A percentile compares a stretch with the other conserved stretches of the same genome.
These are phyloP conservation scores for Ceyx margarethae DNA, from an alignment of 2,113 vertebrate genomes.

Conservation along the genomic window DNA sequence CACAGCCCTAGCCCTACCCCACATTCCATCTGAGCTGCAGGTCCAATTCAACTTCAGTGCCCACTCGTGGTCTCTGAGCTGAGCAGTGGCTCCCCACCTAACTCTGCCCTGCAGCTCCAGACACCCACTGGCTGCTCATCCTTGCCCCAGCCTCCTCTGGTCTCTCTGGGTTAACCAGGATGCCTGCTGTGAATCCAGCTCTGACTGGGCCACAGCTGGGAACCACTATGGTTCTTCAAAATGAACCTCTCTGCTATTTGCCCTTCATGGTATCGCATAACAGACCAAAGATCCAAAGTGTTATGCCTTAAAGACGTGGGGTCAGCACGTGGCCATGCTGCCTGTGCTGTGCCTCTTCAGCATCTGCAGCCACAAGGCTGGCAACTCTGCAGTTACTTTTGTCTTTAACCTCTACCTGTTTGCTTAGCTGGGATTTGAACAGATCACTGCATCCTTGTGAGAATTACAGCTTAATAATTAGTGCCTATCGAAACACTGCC, in stretches of 20 bases:
- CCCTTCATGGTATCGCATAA: background rate
- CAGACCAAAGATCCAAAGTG: background rate
- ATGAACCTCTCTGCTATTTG: background rate
- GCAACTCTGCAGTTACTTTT: background rate
- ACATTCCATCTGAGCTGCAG: background rate
- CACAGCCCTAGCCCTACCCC: background rate
- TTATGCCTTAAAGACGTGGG: background rate
- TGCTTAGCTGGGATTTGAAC: constrained; percentile 29
- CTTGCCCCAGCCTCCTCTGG: background rate
- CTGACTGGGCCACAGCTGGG: background rate
- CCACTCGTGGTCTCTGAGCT: background rate
- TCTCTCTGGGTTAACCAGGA: background rate
- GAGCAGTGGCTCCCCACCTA: background rate
- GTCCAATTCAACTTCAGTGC: background rate
- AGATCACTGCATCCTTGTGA: constrained; percentile 25
- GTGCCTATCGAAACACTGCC: constrained; percentile 51
- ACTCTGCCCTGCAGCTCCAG: background rate
- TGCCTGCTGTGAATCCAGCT: background rate
- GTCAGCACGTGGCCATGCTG: accelerated
- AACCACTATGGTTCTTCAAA: background rate
- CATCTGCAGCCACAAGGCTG: background rate
- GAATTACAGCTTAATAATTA: constrained; percentile 70
- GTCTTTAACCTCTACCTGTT: constrained; percentile 44
- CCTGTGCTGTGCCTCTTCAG: background rate
- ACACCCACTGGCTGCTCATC: background rate